A percentile compares a stretch with the other conserved stretches of the same genome.
Evolutionary conservation across 2,888 invertebrate species (phyloP).

Genomic region (Netelia melanura): DNA sequence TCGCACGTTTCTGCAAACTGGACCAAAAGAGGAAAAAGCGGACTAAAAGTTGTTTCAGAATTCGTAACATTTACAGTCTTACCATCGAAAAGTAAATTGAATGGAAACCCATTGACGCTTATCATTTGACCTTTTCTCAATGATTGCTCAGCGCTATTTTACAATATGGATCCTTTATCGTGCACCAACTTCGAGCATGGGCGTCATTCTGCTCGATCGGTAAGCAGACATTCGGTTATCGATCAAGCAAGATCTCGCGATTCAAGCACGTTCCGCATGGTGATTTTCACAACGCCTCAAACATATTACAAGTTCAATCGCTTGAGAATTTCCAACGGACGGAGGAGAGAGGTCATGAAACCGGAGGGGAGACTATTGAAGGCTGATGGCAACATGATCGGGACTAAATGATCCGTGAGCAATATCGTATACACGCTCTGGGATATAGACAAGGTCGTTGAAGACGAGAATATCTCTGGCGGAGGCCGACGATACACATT

Average conservation of each 20-base stretch:
- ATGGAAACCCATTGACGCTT: too few species aligned
- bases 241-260: background rate
- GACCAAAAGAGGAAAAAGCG: too few species aligned
- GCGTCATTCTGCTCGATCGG: conserved; percentile 13
- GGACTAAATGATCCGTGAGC: conserved; percentile 52
- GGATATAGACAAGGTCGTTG: conserved; percentile 20
- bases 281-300: conserved; percentile 11
- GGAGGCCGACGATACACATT: conserved; percentile 20
- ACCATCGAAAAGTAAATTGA: too few species aligned
- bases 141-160: background rate
- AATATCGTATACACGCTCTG: conserved; percentile 34
- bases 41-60: too few species aligned
- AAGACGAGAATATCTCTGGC: conserved; percentile 2
- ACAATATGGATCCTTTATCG: background rate
- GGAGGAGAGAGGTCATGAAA: conserved; percentile 13
- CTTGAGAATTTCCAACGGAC: conserved; percentile 21
- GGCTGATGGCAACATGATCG: conserved; percentile 37
- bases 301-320: conserved; percentile 43
- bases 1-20: too few species aligned
- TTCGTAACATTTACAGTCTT: too few species aligned
- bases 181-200: background rate
- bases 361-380: background rate
- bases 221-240: conserved; percentile 17
- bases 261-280: background rate
- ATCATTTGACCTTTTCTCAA: too few species aligned